Conservation (phyloP, 2,797 vertebrate genomes). For the Pseudochirops cupreus region DNA sequence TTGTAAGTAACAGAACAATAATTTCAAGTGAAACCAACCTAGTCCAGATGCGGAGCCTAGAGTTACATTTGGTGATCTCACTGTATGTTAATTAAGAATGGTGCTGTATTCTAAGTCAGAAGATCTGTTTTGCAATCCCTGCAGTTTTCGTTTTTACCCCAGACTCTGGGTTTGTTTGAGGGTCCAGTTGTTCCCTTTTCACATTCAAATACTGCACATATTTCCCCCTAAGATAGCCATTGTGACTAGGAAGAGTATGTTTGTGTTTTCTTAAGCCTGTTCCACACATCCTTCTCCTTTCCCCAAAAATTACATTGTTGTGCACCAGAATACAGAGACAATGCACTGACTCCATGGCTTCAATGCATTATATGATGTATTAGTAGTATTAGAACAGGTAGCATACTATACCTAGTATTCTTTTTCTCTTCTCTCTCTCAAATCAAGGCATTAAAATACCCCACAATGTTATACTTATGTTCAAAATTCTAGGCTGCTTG, state of each 20-base stretch:
- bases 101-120: neutral
- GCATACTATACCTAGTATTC: neutral
- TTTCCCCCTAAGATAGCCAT: neutral
- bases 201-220: neutral
- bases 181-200: neutral
- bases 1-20: neutral
- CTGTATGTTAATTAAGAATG: neutral
- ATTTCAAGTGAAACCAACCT: neutral
- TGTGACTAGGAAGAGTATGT: neutral
- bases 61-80: neutral
- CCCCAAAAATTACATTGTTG: neutral
- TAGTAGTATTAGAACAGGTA: neutral
- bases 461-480: neutral
- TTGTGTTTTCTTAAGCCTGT: neutral
- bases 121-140: neutral
- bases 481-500: neutral
- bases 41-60: neutral
- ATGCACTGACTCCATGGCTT: neutral
- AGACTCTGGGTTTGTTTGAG: neutral
- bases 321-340: neutral
- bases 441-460: neutral
- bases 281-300: neutral
- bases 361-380: neutral
- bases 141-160: neutral
- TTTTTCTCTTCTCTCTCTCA: neutral